A percentile compares a stretch with the other conserved stretches of the same genome.
Evolutionary conservation across 2,797 vertebrate genomes (phyloP).

Genomic region (Gallinago solitaria): DNA sequence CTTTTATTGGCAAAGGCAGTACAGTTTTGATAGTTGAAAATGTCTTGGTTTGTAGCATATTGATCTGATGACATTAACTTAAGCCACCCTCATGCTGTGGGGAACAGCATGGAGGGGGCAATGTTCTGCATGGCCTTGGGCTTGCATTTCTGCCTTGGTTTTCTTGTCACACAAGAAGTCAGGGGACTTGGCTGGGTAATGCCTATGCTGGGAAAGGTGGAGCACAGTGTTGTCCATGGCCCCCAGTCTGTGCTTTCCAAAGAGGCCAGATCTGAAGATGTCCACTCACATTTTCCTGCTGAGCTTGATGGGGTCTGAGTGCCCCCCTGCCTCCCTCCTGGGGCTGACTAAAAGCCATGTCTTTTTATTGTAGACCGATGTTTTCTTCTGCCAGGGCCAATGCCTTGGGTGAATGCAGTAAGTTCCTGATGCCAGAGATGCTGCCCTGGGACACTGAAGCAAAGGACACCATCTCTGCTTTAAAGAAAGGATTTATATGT

Average conservation of each 20-base stretch:
- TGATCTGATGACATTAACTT: neutral
- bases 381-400: neutral
- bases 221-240: fast-evolving
- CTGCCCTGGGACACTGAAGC: neutral
- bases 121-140: fast-evolving
- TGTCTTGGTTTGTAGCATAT: neutral
- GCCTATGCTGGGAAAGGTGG: neutral
- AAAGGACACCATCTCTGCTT: neutral
- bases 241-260: fast-evolving
- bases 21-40: neutral
- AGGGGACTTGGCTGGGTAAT: neutral
- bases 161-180: neutral
- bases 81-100: fast-evolving
- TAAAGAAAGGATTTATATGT: neutral
- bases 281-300: neutral
- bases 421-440: neutral
- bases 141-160: neutral
- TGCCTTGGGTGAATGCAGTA: neutral
- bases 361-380: fast-evolving
- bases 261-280: neutral
- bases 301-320: neutral
- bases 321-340: neutral
- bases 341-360: neutral
- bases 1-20: neutral
- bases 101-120: fast-evolving